These are phyloP conservation scores for Ctenosaura bakeri DNA, from an alignment of 2,797 vertebrate species.

Conservation along the genomic window DNA sequence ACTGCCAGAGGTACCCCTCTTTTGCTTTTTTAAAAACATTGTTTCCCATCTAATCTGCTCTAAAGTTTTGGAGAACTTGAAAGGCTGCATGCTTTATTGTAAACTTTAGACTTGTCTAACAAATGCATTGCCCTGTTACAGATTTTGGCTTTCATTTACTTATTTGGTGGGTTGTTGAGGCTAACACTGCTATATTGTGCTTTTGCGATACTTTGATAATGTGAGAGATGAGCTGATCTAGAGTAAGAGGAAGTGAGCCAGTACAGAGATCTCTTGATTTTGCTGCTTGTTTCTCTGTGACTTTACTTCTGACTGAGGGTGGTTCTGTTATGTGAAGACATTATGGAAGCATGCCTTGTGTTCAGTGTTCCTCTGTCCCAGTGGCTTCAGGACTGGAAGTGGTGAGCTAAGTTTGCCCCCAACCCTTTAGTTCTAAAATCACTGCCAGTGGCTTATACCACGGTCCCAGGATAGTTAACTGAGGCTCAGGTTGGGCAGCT, in stretches of 20 bases:
- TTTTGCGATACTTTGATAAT: slow-evolving; percentile 2
- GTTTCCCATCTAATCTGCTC: no score
- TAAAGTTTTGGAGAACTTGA: no score
- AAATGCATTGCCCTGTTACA: neutral
- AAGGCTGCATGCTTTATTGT: no score
- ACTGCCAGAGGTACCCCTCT: no score
- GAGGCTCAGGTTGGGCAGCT: neutral
- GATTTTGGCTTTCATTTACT: slow-evolving; percentile 16
- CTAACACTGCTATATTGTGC: neutral
- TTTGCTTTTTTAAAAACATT: no score
- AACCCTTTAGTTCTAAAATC: neutral
- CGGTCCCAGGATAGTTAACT: neutral
- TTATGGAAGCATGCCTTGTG: neutral
- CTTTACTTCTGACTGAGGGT: neutral
- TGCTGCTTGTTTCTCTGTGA: neutral
- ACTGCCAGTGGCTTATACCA: neutral
- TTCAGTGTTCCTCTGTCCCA: neutral
- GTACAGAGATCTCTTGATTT: neutral
- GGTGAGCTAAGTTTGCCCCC: neutral
- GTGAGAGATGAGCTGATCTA: no score
- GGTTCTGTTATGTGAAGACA: neutral
- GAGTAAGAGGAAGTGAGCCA: neutral
- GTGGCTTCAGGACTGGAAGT: no score
- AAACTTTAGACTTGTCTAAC: neutral
- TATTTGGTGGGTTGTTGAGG: no score